These are phyloP conservation scores for Anarsia innoxiella DNA, from an alignment of 2,888 invertebrate species.

Conservation along the genomic window DNA sequence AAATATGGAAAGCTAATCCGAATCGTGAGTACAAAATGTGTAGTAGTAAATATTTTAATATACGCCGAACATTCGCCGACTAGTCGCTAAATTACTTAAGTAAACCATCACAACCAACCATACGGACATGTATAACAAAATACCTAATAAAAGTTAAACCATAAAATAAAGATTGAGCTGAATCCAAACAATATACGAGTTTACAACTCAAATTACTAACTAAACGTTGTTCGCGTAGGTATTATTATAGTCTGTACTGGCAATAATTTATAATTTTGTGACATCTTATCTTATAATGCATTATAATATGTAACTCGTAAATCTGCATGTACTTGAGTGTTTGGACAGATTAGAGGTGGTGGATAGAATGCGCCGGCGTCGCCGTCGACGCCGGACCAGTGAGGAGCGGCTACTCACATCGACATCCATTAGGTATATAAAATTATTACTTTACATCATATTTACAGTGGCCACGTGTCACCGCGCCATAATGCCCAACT, in stretches of 20 bases:
- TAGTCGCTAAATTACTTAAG: slow-evolving; percentile 71
- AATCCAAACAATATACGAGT: slow-evolving; percentile 50
- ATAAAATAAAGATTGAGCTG: slow-evolving; percentile 60
- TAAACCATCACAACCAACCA: slow-evolving; percentile 75
- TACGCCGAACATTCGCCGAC: slow-evolving; percentile 54
- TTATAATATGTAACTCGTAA: slow-evolving; percentile 56
- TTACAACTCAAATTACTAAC: slow-evolving; percentile 56
- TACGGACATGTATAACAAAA: slow-evolving; percentile 70
- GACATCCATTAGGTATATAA: slow-evolving; percentile 57
- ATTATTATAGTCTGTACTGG: slow-evolving; percentile 63
- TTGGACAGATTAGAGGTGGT: slow-evolving; percentile 64
- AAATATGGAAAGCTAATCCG: slow-evolving; percentile 34
- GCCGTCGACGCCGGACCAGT: slow-evolving; percentile 20
- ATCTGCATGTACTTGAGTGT: slow-evolving; percentile 60
- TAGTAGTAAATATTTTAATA: slow-evolving; percentile 43
- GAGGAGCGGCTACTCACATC: slow-evolving; percentile 34
- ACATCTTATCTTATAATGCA: slow-evolving; percentile 60
- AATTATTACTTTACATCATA: slow-evolving; percentile 71
- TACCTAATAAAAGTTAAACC: slow-evolving; percentile 49
- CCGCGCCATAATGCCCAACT: slow-evolving; percentile 72
- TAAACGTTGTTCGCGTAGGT: slow-evolving; percentile 50
- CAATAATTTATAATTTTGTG: slow-evolving; percentile 66
- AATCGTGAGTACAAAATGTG: slow-evolving; percentile 52
- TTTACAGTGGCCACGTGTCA: slow-evolving; percentile 63
- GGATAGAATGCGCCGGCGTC: slow-evolving; percentile 8